A percentile compares a stretch with the other conserved stretches of the same genome.
These are phyloP conservation scores for Sebastes glaucus DNA, from an alignment of 2,797 vertebrate species.

Conservation along the genomic window DNA sequence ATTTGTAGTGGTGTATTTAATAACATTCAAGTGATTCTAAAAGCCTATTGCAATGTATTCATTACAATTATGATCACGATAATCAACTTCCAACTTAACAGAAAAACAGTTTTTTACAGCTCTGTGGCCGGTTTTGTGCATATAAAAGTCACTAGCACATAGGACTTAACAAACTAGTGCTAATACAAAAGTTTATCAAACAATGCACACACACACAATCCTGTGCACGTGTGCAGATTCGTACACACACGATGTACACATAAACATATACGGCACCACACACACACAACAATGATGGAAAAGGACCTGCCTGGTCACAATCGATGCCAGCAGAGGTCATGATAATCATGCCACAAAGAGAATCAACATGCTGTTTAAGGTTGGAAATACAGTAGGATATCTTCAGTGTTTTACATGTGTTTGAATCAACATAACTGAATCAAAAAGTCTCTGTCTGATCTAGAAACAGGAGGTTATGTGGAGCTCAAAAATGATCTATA, in stretches of 20 bases:
- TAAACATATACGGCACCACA: not conserved
- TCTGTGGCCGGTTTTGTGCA: constrained; percentile 63
- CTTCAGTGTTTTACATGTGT: constrained; percentile 14
- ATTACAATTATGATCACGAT: constrained; percentile 46
- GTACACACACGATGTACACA: constrained; percentile 15
- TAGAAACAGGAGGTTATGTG: constrained; percentile 41
- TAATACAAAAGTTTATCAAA: constrained; percentile 66
- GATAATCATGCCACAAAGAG: constrained; percentile 55
- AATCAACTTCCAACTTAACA: constrained; percentile 37
- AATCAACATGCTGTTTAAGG: constrained; percentile 45
- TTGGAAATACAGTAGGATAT: constrained; percentile 32
- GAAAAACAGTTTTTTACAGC: constrained; percentile 39
- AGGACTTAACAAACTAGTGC: constrained; percentile 60
- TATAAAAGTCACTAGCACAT: constrained; percentile 67
- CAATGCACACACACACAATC: constrained; percentile 7
- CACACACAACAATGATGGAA: constrained; percentile 28
- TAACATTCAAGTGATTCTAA: constrained; percentile 67
- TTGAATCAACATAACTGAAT: constrained; percentile 14
- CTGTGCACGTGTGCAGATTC: constrained; percentile 20
- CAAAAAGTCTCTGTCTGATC: constrained; percentile 19
- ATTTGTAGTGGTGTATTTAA: constrained; percentile 56
- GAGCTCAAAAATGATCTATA: constrained; percentile 28
- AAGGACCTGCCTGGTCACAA: constrained; percentile 50
- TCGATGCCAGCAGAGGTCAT: constrained; percentile 30
- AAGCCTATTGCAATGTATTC: constrained; percentile 47